Evolutionary conservation across 2,888 invertebrate genomes (phyloP).

Genomic region (Pyrrhia umbra): DNA sequence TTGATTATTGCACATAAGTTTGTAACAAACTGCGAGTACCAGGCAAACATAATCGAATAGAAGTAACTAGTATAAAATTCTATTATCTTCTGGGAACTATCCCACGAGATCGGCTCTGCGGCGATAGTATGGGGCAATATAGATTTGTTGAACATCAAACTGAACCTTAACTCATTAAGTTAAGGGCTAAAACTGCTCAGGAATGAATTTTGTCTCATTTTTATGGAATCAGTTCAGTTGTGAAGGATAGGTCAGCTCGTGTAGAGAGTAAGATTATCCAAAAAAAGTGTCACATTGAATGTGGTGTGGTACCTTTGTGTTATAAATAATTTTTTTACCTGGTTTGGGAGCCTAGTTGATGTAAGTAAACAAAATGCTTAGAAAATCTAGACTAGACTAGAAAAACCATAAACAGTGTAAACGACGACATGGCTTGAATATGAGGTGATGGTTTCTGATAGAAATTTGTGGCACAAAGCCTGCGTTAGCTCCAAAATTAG

Average conservation of each 20-base stretch:
- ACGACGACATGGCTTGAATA: too few relatives aligned
- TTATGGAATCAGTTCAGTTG: slow-evolving; percentile 55
- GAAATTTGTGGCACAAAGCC: too few relatives aligned
- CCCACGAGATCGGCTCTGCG: slow-evolving; percentile 81
- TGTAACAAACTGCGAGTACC: slow-evolving; percentile 61
- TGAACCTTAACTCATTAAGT: slow-evolving; percentile 18
- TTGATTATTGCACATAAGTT: slow-evolving; percentile 32
- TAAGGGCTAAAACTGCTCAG: slow-evolving; percentile 21
- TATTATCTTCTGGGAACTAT: slow-evolving; percentile 80
- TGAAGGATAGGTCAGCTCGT: slow-evolving; percentile 55
- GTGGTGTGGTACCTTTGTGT: not conserved
- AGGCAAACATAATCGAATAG: slow-evolving; percentile 73
- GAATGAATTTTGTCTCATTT: slow-evolving; percentile 48
- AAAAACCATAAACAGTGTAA: too few relatives aligned
- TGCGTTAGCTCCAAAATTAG: too few relatives aligned
- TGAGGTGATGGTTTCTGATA: too few relatives aligned
- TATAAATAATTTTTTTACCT: not conserved
- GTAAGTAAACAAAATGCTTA: not conserved
- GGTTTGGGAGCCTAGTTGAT: not conserved
- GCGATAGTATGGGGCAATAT: slow-evolving; percentile 65
- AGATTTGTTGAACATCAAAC: slow-evolving; percentile 37
- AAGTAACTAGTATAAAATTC: slow-evolving; percentile 69
- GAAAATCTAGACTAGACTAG: too few relatives aligned
- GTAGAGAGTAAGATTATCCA: slow-evolving; percentile 16
- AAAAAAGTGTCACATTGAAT: slow-evolving; percentile 32